phyloP scores from a whole-genome alignment of 2,888 invertebrate species.

The Drosophila maculinotata region DNA sequence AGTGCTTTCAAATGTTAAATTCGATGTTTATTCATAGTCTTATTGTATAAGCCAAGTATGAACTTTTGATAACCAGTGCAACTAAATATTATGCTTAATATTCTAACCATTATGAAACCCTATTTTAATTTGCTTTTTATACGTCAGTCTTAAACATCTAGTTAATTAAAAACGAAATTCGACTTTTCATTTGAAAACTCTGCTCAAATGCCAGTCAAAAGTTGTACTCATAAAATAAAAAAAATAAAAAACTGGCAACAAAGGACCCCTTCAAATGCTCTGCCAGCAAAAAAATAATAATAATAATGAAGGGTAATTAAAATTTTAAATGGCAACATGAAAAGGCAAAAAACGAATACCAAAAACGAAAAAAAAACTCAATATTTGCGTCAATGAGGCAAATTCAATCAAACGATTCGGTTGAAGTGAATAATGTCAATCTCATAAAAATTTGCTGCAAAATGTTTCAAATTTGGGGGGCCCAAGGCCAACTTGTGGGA shows the following conservation, averaged over 20 bases:
- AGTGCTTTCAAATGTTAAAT: too few relatives aligned
- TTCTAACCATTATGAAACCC: neutral
- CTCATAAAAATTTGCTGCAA: constrained; percentile 30
- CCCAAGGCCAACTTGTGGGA: constrained; percentile 18
- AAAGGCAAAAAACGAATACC: constrained; percentile 36
- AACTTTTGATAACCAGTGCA: too few relatives aligned
- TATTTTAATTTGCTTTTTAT: neutral
- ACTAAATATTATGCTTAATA: too few relatives aligned
- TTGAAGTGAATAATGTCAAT: constrained; percentile 3
- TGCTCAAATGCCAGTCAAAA: constrained; percentile 22
- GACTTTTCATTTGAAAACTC: neutral
- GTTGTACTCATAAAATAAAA: neutral
- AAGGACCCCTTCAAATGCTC: constrained; percentile 10
- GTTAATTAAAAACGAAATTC: constrained; percentile 21
- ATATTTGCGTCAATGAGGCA: constrained; percentile 52
- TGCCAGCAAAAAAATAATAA: constrained; percentile 21
- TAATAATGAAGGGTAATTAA: constrained; percentile 51
- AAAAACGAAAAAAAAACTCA: constrained; percentile 33
- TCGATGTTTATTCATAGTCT: too few relatives aligned
- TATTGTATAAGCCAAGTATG: too few relatives aligned
- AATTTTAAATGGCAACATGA: constrained; percentile 55
- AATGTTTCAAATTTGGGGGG: constrained; percentile 14
- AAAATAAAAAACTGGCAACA: constrained; percentile 13
- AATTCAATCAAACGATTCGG: constrained; percentile 55
- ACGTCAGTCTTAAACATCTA: neutral